Percentiles rank a stretch among this genome's conserved stretches.
phyloP scores from a whole-genome alignment of 1,140 invertebrate species.

The Piezodorus guildinii region DNA sequence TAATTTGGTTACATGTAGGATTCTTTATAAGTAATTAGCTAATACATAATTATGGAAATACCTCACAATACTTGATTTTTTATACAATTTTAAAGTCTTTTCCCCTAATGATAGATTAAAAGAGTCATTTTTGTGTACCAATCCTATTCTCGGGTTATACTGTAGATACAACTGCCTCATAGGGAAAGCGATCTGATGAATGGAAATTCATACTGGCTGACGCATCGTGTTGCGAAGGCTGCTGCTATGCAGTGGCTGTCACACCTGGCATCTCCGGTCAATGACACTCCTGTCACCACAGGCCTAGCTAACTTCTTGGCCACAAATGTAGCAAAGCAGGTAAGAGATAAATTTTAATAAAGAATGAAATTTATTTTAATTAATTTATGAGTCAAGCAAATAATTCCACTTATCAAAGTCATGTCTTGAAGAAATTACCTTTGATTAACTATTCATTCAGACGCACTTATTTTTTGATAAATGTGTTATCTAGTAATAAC shows the following conservation, averaged over 20 bases:
- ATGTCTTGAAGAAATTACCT: no score
- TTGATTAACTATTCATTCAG: no score
- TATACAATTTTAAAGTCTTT: not conserved
- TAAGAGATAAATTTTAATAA: slow-evolving; percentile 20
- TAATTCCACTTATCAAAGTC: no score
- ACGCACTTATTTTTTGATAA: no score
- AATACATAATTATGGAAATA: not conserved
- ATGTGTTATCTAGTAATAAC: no score
- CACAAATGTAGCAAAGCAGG: slow-evolving; percentile 33
- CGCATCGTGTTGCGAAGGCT: slow-evolving; percentile 34
- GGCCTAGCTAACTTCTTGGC: slow-evolving; percentile 61
- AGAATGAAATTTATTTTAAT: no score
- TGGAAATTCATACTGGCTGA: slow-evolving; percentile 28
- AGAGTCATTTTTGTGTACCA: no score
- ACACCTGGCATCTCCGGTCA: slow-evolving; percentile 52
- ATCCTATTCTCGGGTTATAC: not conserved
- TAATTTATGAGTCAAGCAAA: no score
- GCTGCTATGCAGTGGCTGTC: slow-evolving; percentile 52
- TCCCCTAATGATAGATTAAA: not conserved
- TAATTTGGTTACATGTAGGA: no score
- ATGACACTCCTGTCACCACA: slow-evolving; percentile 54
- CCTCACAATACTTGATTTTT: not conserved
- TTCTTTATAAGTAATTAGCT: no score
- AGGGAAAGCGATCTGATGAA: slow-evolving; percentile 54
- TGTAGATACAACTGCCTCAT: slow-evolving; percentile 5